phyloP scores from a whole-genome alignment of 2,888 invertebrate species.

The Synergus itoensis region DNA sequence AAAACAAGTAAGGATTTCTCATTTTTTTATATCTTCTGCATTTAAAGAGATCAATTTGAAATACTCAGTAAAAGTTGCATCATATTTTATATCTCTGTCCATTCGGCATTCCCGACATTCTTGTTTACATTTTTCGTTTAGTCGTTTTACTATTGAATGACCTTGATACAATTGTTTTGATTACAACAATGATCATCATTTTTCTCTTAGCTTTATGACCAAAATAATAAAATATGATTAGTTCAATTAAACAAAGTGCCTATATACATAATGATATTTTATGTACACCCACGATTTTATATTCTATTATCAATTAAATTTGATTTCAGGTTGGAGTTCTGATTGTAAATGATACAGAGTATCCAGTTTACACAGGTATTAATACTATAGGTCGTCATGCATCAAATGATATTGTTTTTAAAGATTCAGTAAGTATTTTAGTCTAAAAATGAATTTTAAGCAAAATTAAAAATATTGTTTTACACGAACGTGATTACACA shows the following conservation, averaged over 20 bases:
- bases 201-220: background rate
- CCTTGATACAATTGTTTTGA: background rate
- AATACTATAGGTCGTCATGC: constrained; percentile 3
- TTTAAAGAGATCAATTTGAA: background rate
- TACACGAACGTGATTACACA: background rate
- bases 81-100: background rate
- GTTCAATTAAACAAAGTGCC: no score
- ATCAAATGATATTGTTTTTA: constrained; percentile 25
- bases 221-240: no score
- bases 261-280: no score
- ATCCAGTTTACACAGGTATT: background rate
- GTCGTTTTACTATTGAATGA: background rate
- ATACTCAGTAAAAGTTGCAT: background rate
- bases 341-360: background rate
- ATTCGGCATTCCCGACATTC: no score
- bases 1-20: background rate
- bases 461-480: background rate
- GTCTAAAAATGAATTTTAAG: background rate
- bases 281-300: no score
- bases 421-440: constrained; percentile 15
- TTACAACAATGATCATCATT: background rate
- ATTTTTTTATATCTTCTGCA: background rate
- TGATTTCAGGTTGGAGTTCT: constrained; percentile 15
- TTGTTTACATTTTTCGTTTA: background rate
- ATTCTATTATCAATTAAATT: background rate